These are phyloP conservation scores for Myrmophylax atrothorax DNA, from an alignment of 2,113 vertebrate species.

Conservation along the genomic window DNA sequence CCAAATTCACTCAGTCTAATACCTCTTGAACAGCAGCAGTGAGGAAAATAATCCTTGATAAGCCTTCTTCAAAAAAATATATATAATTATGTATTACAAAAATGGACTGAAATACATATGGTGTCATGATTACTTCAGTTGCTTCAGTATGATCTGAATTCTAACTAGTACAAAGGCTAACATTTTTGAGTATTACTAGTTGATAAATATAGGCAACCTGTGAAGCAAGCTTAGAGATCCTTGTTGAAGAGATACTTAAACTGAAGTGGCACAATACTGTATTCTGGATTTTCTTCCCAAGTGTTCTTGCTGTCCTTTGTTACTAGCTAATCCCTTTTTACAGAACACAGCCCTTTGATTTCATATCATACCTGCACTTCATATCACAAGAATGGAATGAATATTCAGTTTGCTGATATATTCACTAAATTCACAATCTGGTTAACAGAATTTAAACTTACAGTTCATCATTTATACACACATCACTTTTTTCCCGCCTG, in stretches of 20 bases:
- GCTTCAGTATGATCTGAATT: neutral
- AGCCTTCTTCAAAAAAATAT: neutral
- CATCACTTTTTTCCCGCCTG: constrained; percentile 71
- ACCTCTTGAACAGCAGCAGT: neutral
- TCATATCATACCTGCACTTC: neutral
- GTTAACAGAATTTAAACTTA: constrained; percentile 43
- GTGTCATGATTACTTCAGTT: neutral
- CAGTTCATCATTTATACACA: constrained; percentile 77
- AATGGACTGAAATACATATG: neutral
- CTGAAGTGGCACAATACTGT: neutral
- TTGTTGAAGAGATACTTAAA: neutral
- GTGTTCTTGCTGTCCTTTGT: neutral
- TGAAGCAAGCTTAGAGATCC: neutral
- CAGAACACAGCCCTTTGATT: neutral
- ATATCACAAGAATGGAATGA: neutral
- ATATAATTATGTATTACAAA: neutral
- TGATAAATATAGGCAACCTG: neutral
- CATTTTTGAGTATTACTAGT: neutral
- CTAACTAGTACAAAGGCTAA: neutral
- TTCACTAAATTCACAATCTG: neutral
- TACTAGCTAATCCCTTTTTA: neutral
- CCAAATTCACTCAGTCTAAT: neutral
- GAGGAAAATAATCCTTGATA: neutral
- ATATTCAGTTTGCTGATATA: neutral
- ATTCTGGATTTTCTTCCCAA: neutral